Evolutionary conservation across 2,113 vertebrate species (phyloP).

Genomic region (zebrafish (Danio rerio)): DNA sequence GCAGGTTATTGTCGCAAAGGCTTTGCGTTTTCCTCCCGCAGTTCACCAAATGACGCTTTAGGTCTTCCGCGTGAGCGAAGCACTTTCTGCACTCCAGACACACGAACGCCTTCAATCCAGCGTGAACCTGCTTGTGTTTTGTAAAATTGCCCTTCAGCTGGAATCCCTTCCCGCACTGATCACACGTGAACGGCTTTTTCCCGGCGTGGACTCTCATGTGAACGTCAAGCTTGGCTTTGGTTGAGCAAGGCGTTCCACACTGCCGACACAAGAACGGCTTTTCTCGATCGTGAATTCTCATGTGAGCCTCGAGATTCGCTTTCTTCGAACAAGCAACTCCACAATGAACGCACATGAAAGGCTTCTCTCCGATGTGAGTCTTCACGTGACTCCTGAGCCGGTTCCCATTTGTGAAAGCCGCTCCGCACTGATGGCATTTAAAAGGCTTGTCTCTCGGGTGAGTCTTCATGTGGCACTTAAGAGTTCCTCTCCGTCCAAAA

Average conservation of each 20-base stretch:
- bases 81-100: background rate
- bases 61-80: background rate
- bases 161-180: background rate
- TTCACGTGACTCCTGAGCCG: background rate
- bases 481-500: slow-evolving; percentile 11
- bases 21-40: background rate
- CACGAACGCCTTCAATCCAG: background rate
- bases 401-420: background rate
- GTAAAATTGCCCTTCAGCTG: slow-evolving; percentile 1
- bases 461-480: slow-evolving; percentile 2
- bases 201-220: slow-evolving; percentile 4
- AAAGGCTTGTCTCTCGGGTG: slow-evolving; percentile 7
- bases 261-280: background rate
- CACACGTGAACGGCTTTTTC: slow-evolving; percentile 6
- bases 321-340: too few relatives aligned
- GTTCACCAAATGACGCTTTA: background rate
- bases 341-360: background rate
- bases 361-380: background rate
- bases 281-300: too few relatives aligned
- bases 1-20: background rate
- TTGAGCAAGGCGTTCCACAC: slow-evolving; percentile 7
- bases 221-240: slow-evolving; percentile 12
- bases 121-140: slow-evolving; percentile 4
- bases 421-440: background rate
- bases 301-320: too few relatives aligned